These are phyloP conservation scores for Molothrus aeneus DNA, from an alignment of 2,797 vertebrate species.

Conservation along the genomic window DNA sequence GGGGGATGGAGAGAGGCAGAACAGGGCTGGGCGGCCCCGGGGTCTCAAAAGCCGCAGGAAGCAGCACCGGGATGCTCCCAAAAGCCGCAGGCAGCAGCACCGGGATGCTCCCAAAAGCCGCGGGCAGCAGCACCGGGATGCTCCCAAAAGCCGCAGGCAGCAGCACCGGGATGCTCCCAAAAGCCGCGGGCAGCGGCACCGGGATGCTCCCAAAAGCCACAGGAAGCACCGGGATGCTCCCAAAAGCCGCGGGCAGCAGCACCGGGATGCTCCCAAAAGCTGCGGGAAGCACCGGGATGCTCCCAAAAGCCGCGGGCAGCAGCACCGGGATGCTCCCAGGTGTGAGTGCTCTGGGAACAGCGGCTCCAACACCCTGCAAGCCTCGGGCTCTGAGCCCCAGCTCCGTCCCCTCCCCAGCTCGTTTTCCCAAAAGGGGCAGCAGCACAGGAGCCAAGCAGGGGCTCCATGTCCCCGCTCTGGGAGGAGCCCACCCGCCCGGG, in stretches of 20 bases:
- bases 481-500: accelerated
- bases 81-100: accelerated
- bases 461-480: accelerated
- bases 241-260: too few species aligned
- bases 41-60: too few species aligned
- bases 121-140: too few species aligned
- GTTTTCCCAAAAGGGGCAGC: not conserved
- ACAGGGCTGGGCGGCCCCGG: not conserved
- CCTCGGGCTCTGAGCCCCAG: accelerated
- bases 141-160: too few species aligned
- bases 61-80: too few species aligned
- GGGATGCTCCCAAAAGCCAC: too few species aligned
- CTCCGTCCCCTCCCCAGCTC: not conserved
- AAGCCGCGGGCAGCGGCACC: too few species aligned
- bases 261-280: too few species aligned
- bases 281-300: too few species aligned
- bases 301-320: too few species aligned
- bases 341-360: accelerated
- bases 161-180: too few species aligned
- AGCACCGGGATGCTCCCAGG: accelerated
- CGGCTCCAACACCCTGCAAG: not conserved
- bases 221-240: too few species aligned
- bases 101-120: accelerated
- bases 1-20: not conserved
- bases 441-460: not conserved